These are phyloP conservation scores for Apteryx owenii DNA, from an alignment of 2,113 vertebrate genomes.

Conservation along the genomic window DNA sequence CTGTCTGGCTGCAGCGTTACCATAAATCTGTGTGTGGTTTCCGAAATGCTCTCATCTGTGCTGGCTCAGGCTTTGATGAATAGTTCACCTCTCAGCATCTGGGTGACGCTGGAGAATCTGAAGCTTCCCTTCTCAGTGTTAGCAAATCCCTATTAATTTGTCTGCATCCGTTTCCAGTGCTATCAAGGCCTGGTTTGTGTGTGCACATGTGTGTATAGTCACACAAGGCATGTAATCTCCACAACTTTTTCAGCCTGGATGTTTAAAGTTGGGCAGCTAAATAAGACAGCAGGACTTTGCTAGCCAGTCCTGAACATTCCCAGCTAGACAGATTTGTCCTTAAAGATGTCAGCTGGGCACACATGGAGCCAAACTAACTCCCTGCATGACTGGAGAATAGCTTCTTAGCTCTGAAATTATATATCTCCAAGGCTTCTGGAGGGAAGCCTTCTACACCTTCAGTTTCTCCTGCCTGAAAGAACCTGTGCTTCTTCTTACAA, in stretches of 20 bases:
- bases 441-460: not conserved
- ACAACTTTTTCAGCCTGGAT: not conserved
- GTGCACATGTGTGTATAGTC: not conserved
- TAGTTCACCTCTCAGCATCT: not conserved
- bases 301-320: not conserved
- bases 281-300: not conserved
- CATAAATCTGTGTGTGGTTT: not conserved
- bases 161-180: not conserved
- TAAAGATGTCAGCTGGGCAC: not conserved
- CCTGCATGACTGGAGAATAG: fast-evolving
- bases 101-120: not conserved
- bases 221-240: not conserved
- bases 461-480: not conserved
- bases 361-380: not conserved
- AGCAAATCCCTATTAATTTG: not conserved
- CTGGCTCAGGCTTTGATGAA: not conserved
- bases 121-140: not conserved
- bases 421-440: not conserved
- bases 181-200: not conserved
- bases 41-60: not conserved
- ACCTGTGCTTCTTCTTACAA: not conserved
- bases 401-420: not conserved
- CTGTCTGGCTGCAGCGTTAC: constrained; percentile 19
- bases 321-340: not conserved
- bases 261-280: not conserved